Evolutionary conservation across 1,140 invertebrate species (phyloP).

Genomic region (Hyles vespertilio): DNA sequence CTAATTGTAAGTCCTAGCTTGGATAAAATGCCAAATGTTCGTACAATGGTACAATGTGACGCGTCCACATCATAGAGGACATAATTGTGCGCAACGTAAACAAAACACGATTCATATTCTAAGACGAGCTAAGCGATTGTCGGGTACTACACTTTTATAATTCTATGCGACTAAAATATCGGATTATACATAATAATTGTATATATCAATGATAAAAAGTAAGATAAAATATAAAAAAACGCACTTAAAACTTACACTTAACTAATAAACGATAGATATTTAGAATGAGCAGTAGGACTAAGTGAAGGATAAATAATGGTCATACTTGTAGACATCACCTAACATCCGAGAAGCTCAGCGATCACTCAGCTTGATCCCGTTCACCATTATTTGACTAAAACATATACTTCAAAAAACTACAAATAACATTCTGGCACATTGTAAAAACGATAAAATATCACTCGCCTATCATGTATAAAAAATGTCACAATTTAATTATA

Average conservation of each 20-base stretch:
- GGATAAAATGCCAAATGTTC: neutral
- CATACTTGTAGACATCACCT: slow-evolving; percentile 40
- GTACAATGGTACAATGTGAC: neutral
- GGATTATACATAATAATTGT: slow-evolving; percentile 47
- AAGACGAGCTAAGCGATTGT: slow-evolving; percentile 47
- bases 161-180: slow-evolving; percentile 48
- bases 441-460: slow-evolving; percentile 44
- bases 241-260: slow-evolving; percentile 64
- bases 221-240: slow-evolving; percentile 38
- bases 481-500: slow-evolving; percentile 7
- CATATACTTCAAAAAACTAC: slow-evolving; percentile 57
- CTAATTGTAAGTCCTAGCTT: neutral
- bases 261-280: slow-evolving; percentile 70
- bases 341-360: slow-evolving; percentile 18
- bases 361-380: slow-evolving; percentile 49
- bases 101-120: slow-evolving; percentile 28
- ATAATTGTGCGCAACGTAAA: slow-evolving; percentile 57
- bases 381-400: slow-evolving; percentile 50
- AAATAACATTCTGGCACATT: slow-evolving; percentile 72
- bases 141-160: slow-evolving; percentile 40
- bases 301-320: slow-evolving; percentile 64
- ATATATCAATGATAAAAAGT: slow-evolving; percentile 49
- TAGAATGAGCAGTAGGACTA: slow-evolving; percentile 70
- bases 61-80: neutral
- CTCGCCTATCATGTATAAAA: slow-evolving; percentile 14